Conservation (phyloP, 2,113 vertebrate species). For the Geococcyx californianus region DNA sequence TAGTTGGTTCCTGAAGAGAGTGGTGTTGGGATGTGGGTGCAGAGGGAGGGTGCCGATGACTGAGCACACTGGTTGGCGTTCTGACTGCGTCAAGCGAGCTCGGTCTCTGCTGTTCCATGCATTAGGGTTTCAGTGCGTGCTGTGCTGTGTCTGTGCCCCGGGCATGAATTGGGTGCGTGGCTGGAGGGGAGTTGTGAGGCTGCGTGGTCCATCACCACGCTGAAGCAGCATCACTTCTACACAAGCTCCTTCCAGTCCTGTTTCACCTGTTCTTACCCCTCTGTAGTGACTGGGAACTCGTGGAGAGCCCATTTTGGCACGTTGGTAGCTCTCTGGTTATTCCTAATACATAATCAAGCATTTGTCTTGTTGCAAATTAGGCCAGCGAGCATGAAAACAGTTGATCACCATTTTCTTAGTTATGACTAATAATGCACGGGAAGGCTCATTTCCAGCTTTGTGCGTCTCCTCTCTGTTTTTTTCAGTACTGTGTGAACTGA, state of each 20-base stretch:
- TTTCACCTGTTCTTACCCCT: not conserved
- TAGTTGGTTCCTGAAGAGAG: not conserved
- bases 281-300: not conserved
- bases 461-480: not conserved
- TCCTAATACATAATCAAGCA: not conserved
- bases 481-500: not conserved
- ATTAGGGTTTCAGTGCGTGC: not conserved
- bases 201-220: not conserved
- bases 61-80: accelerated
- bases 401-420: not conserved
- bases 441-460: not conserved
- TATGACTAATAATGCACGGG: not conserved
- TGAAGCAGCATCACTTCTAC: not conserved
- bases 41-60: not conserved
- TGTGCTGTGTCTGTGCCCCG: not conserved
- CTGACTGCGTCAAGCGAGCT: not conserved
- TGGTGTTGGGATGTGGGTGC: not conserved
- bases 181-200: not conserved
- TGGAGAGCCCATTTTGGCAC: not conserved
- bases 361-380: not conserved
- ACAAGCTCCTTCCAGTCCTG: not conserved
- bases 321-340: not conserved
- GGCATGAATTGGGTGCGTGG: not conserved
- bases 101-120: accelerated
- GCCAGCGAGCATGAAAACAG: not conserved